Evolutionary conservation across 1,140 invertebrate genomes (phyloP), one percentile per base, ranked within the genome.

Genomic region (Mactra quadrangularis): DNA sequence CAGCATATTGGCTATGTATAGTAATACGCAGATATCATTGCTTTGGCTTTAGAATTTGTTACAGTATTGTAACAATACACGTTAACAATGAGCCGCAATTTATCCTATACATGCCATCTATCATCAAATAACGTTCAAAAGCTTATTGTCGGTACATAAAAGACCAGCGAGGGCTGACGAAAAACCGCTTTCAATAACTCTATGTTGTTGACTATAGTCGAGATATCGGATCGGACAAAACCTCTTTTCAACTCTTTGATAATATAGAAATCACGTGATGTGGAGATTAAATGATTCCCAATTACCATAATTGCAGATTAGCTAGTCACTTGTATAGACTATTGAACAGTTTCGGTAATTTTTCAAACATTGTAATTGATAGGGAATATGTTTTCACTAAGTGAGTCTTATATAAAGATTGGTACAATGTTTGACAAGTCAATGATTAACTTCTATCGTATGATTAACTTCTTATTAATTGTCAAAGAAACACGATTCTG

Each of bases 201-300:
- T 50, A 27, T 66, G 75, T 53, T 78, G 15, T 27, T 29, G n/a
- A 78, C 13, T 60, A 41, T 38, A 53, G 27, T 25, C 33, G 15
- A 50, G 25, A 78, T 66, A 53, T 59, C 38, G 35, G 25, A 53
- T 53, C 27, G 52, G 27, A 66, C 59, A 78, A 78, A 78, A 78
- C 62, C 22, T 41, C 75, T 68, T 78, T 78, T 78, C 75, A 78
- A 78, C 66, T 78, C 66, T 66, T 78, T 78, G 75, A 78, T 78
- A 78, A 78, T 78, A 55, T 53, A 50, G 29, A 66, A 62, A 45
- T 66, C 75, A 78, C 75, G 60, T 78, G 75, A 38, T 31, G n/a
- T n/a, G 9, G 31, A 59, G 75, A 78, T 78, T 66, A 78, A 78
- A 66, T 66, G 75, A 52, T 66, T 33, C 62, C 62, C 60, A 55